phyloP scores from a whole-genome alignment of 2,888 invertebrate genomes.

The Leptopterna dolabrata region DNA sequence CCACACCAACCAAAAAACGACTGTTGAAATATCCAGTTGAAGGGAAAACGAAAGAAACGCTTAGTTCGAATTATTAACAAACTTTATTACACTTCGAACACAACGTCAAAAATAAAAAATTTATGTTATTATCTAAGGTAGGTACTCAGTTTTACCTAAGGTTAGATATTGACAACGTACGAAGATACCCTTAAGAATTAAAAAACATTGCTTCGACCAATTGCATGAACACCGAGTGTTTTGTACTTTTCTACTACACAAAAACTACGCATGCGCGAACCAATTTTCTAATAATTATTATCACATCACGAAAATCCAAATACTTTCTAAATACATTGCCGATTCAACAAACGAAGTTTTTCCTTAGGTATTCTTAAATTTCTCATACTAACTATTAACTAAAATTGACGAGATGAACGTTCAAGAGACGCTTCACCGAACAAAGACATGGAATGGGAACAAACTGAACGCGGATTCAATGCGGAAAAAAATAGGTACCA shows the following conservation, averaged over 20 bases:
- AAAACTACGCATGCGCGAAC: background rate
- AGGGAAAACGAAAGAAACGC: background rate
- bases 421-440: background rate
- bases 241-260: background rate
- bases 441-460: background rate
- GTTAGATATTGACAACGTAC: too few species aligned
- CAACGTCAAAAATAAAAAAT: background rate
- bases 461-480: background rate
- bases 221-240: background rate
- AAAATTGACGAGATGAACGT: background rate
- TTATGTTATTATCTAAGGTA: background rate
- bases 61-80: background rate
- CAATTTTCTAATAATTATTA: background rate
- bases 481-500: background rate
- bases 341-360: background rate
- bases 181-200: background rate
- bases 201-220: background rate
- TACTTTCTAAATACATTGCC: background rate
- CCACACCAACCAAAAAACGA: too few species aligned
- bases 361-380: background rate
- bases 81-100: background rate
- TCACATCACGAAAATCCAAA: background rate
- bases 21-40: too few species aligned
- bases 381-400: too few species aligned
- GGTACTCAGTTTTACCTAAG: background rate